phyloP scores from a whole-genome alignment of 2,113 vertebrate species.

The Charadrius vociferus region DNA sequence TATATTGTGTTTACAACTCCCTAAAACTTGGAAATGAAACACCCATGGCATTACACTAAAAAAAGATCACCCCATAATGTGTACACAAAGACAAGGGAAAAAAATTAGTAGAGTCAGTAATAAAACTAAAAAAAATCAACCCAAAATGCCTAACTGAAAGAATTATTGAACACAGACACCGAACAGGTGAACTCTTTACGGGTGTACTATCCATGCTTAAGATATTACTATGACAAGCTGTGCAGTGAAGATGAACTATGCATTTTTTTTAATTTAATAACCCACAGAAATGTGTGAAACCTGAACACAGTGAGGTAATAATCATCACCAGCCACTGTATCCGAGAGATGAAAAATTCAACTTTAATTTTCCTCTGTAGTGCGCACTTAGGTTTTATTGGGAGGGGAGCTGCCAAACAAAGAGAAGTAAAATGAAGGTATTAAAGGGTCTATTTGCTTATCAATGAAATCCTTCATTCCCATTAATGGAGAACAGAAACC shows the following conservation, averaged over 20 bases:
- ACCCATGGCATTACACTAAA: neutral
- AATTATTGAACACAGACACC: neutral
- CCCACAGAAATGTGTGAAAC: constrained; percentile 29
- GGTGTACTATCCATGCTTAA: neutral
- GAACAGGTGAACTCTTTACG: neutral
- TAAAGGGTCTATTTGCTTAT: constrained; percentile 36
- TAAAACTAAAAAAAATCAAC: neutral
- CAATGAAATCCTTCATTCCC: constrained; percentile 21
- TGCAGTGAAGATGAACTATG: neutral
- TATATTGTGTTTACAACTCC: neutral
- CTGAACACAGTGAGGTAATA: constrained; percentile 28
- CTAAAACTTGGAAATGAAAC: neutral
- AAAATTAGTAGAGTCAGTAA: neutral
- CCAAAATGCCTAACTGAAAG: neutral
- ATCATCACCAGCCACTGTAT: constrained; percentile 35
- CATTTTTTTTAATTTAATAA: constrained; percentile 9
- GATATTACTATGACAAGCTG: neutral
- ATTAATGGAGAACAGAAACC: constrained; percentile 54
- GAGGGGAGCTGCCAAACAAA: constrained; percentile 34
- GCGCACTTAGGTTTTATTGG: neutral
- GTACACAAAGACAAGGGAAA: neutral
- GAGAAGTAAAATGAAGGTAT: constrained; percentile 35
- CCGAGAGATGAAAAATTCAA: constrained; percentile 54
- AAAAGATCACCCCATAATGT: neutral
- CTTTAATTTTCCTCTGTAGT: constrained; percentile 30